Conservation (phyloP, 2,113 vertebrate genomes). For the Mormoops blainvillei region DNA sequence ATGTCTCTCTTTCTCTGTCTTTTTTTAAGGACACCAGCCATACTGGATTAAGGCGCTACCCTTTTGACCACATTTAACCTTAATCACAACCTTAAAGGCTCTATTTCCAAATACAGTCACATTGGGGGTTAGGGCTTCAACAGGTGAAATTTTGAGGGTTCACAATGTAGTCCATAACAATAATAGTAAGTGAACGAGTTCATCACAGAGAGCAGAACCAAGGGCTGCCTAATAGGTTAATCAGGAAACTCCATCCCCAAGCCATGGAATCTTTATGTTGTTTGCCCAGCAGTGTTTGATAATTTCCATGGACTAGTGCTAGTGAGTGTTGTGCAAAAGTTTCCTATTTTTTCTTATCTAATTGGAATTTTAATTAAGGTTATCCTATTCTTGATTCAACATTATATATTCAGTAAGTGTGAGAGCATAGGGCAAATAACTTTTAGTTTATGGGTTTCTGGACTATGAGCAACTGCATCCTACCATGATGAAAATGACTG, state of each 20-base stretch:
- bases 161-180: neutral
- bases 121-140: neutral
- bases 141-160: neutral
- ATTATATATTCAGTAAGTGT: neutral
- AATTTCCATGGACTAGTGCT: neutral
- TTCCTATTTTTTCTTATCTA: neutral
- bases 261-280: neutral
- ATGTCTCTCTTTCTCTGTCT: neutral
- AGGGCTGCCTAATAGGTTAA: neutral
- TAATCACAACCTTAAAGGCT: neutral
- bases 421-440: neutral
- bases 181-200: neutral
- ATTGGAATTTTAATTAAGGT: neutral
- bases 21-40: neutral
- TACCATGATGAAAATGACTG: neutral
- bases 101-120: neutral
- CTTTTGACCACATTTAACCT: neutral
- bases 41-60: neutral
- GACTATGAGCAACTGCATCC: neutral
- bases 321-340: neutral
- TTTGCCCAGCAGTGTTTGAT: neutral
- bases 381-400: neutral
- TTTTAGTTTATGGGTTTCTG: slow-evolving; percentile 5
- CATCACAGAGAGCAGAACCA: neutral
- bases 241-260: neutral